Evolutionary conservation across 2,888 invertebrate species (phyloP).

Genomic region (Tiliacea citrago): DNA sequence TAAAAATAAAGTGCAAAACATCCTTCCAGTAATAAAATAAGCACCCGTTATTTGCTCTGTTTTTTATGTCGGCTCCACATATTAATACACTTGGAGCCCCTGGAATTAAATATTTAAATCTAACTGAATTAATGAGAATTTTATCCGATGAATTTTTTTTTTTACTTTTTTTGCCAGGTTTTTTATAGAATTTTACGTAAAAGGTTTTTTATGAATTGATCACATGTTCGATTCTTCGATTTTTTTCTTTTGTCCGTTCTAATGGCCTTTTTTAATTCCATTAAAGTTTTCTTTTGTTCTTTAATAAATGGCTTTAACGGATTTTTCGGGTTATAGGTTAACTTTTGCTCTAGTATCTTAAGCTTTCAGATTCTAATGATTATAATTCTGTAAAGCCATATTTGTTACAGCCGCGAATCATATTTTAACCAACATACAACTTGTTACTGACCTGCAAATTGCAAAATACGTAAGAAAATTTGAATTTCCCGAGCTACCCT

Average conservation of each 20-base stretch:
- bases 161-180: neutral
- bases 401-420: no score
- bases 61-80: neutral
- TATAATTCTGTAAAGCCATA: no score
- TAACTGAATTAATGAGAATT: constrained; percentile 6
- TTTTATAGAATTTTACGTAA: constrained; percentile 2
- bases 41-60: constrained; percentile 18
- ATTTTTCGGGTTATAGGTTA: constrained; percentile 12
- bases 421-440: no score
- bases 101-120: constrained; percentile 35
- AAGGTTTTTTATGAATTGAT: constrained; percentile 33
- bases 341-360: neutral
- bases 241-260: constrained; percentile 63
- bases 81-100: neutral
- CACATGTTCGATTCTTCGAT: constrained; percentile 50
- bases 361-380: no score
- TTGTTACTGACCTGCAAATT: no score
- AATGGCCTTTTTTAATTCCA: constrained; percentile 52
- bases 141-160: neutral
- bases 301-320: constrained; percentile 10
- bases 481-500: no score
- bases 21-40: constrained; percentile 5
- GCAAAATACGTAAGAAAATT: no score
- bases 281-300: constrained; percentile 52
- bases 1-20: neutral